Evolutionary conservation across 2,888 invertebrate species (phyloP).

Genomic region (Ophion ventricosus): DNA sequence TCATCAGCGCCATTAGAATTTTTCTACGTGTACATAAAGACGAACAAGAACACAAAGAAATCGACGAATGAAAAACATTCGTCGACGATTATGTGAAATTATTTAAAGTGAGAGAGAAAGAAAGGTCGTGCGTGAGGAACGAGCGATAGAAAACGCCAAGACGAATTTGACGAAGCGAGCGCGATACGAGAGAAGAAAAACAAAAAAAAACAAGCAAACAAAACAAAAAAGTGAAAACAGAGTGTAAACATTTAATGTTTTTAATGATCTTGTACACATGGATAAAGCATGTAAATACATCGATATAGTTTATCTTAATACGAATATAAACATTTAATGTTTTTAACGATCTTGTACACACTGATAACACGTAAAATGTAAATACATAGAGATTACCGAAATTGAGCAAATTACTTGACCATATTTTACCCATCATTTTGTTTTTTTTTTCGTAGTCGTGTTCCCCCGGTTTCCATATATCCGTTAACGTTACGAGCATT

Average conservation of each 20-base stretch:
- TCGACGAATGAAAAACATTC: conserved; percentile 48
- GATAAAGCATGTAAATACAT: conserved; percentile 81
- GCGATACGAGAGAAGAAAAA: conserved; percentile 64
- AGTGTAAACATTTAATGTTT: conserved; percentile 82
- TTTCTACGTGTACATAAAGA: conserved; percentile 79
- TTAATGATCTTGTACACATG: conserved; percentile 82
- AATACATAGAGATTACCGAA: conserved; percentile 82
- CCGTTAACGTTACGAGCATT: not conserved
- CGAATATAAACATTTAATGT: conserved; percentile 82
- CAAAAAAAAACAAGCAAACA: conserved; percentile 50
- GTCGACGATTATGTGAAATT: conserved; percentile 70
- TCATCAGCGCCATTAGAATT: conserved; percentile 73
- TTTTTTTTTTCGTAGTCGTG: conserved; percentile 10
- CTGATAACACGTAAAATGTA: conserved; percentile 81
- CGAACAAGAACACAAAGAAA: conserved; percentile 1
- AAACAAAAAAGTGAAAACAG: conserved; percentile 71
- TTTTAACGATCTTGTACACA: conserved; percentile 83
- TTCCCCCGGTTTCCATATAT: not conserved
- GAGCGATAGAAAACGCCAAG: conserved; percentile 42
- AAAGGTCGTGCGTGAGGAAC: conserved; percentile 33
- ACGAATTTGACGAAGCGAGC: conserved; percentile 59
- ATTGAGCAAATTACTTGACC: conserved; percentile 45
- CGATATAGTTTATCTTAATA: conserved; percentile 79
- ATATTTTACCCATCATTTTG: conserved; percentile 26
- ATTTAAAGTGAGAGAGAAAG: conserved; percentile 67